Base-by-base conservation (phyloP, 2,797 vertebrate species). In the Sebastes minor region DNA sequence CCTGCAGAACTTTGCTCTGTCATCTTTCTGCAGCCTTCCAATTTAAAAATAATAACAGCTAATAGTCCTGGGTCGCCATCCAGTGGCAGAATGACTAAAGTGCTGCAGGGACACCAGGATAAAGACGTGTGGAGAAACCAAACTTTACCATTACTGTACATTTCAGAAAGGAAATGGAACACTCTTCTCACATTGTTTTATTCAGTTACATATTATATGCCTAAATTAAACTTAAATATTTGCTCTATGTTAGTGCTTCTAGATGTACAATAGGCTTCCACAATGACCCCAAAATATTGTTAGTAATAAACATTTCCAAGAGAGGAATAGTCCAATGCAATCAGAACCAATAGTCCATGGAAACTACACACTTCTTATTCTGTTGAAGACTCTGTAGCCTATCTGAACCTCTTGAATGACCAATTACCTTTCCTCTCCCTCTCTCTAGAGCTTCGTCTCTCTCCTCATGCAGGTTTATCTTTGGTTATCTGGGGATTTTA, bases 281-380 rank as follows among this genome's bases (percentile, higher is more conserved):
- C 52, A 46, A 63, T 23, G 62, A 30, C 3, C 27, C 13, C 11
- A 46, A 30, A 52, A 28, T 27, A 12, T 52, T 30, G 14, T 64
- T 8, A 49, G 25, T 32, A 11, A 38, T 55, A n/a, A 30, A 49
- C 16, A 25, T 64, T 74, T 52, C 5, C 28, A 8, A 46, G 2
- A 10, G 30, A 53, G 1, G 25, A 55, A 53, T 6, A 32, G 20
- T 52, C 30, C 22, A 33, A 30, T 63, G 69, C 79, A 76, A 89
- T n/a, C 10, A 62, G 20, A n/a, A 62, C 18, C 11, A 32, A 62
- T 5, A 30, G 60, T 61, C 28, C 18, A 22, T n/a, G 28, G 4
- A 60, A 32, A 33, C 27, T 13, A 92, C 66, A 86, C 88, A 90
- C 85, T 90, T 91, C 88, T 78, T 87, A 92, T 89, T 92, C 88